Percentiles rank a stretch among this genome's conserved stretches.
Evolutionary conservation across 2,888 invertebrate species (phyloP).

Genomic region (Caenorhabditis virilis): DNA sequence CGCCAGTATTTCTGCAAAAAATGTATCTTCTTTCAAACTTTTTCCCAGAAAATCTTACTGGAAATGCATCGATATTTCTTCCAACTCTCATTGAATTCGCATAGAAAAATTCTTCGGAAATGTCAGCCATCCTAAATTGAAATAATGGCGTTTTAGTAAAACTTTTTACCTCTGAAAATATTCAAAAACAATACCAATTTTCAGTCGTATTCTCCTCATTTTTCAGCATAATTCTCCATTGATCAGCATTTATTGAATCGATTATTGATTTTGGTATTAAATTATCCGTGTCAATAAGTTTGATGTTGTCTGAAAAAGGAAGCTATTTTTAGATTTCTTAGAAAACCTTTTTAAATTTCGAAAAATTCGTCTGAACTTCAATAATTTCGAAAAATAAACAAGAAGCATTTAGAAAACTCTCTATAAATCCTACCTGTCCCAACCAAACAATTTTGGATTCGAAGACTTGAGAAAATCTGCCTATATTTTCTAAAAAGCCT

Average conservation of each 20-base stretch:
- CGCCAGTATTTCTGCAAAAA: slow-evolving; percentile 58
- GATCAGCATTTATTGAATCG: slow-evolving; percentile 30
- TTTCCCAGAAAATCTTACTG: slow-evolving; percentile 17
- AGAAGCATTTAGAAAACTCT: too few species aligned
- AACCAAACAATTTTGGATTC: slow-evolving; percentile 33
- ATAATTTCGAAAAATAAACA: too few species aligned
- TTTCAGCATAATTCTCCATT: slow-evolving; percentile 45
- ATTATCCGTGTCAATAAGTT: slow-evolving; percentile 19
- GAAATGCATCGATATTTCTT: slow-evolving; percentile 37
- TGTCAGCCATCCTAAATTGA: slow-evolving; percentile 37
- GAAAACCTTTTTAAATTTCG: slow-evolving; percentile 5
- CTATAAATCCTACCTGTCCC: not conserved
- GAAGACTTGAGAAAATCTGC: slow-evolving; percentile 29
- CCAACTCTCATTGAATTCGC: slow-evolving; percentile 46
- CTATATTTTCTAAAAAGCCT: slow-evolving; percentile 29
- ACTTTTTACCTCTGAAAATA: not conserved
- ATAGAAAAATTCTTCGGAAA: too few species aligned
- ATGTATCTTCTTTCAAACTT: not conserved
- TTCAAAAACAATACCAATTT: not conserved
- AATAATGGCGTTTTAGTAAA: not conserved
- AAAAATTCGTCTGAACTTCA: not conserved
- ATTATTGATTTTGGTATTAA: slow-evolving; percentile 37
- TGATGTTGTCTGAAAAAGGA: slow-evolving; percentile 19
- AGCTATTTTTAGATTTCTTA: not conserved
- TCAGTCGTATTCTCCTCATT: slow-evolving; percentile 46